phyloP scores from a whole-genome alignment of 2,113 vertebrate species.

The Verasper variegatus region DNA sequence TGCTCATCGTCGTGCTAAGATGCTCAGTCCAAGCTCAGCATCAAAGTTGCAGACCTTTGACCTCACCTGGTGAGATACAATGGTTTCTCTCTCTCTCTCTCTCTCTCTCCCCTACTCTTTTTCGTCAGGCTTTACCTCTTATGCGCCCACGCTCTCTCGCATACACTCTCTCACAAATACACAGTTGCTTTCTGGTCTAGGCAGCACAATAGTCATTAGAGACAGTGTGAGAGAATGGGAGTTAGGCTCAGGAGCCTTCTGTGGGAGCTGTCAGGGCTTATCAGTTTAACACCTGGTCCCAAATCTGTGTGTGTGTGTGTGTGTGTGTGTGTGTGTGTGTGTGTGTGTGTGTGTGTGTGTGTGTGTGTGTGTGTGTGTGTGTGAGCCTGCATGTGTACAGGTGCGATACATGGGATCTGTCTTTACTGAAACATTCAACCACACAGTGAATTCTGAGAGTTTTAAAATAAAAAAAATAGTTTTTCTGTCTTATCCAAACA shows the following conservation, averaged over 20 bases:
- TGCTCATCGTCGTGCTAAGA: slow-evolving; percentile 82
- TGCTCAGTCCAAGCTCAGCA: slow-evolving; percentile 88
- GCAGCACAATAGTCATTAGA: slow-evolving; percentile 56
- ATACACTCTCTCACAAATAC: slow-evolving; percentile 12
- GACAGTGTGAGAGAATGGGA: slow-evolving; percentile 64
- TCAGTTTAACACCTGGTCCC: slow-evolving; percentile 77
- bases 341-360: too few relatives aligned
- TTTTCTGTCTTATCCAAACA: too few relatives aligned
- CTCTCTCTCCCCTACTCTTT: background rate
- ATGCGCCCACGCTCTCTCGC: background rate
- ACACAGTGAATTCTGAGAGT: too few relatives aligned
- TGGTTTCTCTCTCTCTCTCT: slow-evolving; percentile 21
- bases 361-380: too few relatives aligned
- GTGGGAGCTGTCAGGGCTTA: slow-evolving; percentile 73
- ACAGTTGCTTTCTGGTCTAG: slow-evolving; percentile 21
- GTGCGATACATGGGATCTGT: too few relatives aligned
- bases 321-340: too few relatives aligned
- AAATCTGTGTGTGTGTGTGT: slow-evolving; percentile 2
- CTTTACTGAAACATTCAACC: too few relatives aligned
- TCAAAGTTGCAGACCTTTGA: slow-evolving; percentile 84
- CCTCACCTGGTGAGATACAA: slow-evolving; percentile 88
- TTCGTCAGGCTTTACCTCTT: background rate
- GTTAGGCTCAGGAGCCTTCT: slow-evolving; percentile 22
- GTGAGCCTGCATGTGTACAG: slow-evolving; percentile 1
- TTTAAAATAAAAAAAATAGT: too few relatives aligned